Conservation (phyloP, 2,797 vertebrate genomes). For the Paedocypris micromegethes region DNA sequence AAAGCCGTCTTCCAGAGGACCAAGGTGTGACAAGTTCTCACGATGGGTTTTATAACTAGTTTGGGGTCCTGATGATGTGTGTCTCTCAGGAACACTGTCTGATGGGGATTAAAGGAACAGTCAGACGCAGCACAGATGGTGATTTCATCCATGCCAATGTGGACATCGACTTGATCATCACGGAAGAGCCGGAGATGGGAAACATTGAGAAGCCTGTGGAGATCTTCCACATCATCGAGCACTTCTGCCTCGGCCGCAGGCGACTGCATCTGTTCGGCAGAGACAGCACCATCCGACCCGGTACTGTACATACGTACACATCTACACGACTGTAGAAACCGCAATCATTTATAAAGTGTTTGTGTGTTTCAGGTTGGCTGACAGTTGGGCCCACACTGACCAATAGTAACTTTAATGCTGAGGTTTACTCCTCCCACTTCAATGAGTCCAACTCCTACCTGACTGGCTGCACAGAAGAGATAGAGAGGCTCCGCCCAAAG, state of each 20-base stretch:
- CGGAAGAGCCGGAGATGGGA: slow-evolving; percentile 94
- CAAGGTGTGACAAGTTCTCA: slow-evolving; percentile 72
- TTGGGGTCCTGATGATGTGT: neutral
- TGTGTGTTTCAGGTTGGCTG: slow-evolving; percentile 79
- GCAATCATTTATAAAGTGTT: too few relatives aligned
- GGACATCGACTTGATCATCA: slow-evolving; percentile 97
- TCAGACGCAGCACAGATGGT: slow-evolving; percentile 88
- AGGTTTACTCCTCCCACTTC: slow-evolving; percentile 84
- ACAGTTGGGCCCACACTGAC: slow-evolving; percentile 95
- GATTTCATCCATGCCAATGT: slow-evolving; percentile 98
- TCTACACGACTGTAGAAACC: neutral
- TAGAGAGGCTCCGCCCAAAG: slow-evolving; percentile 93
- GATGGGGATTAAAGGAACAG: slow-evolving; percentile 98
- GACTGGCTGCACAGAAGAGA: slow-evolving; percentile 93
- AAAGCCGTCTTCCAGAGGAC: slow-evolving; percentile 98
- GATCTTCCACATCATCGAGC: slow-evolving; percentile 98
- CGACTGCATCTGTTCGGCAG: slow-evolving; percentile 92
- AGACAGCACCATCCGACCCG: slow-evolving; percentile 94
- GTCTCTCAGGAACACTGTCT: slow-evolving; percentile 87
- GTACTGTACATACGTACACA: slow-evolving; percentile 54
- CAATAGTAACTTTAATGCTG: slow-evolving; percentile 97
- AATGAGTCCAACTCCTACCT: slow-evolving; percentile 77
- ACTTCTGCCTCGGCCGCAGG: slow-evolving; percentile 91
- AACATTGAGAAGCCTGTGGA: slow-evolving; percentile 97
- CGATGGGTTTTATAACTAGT: neutral